These are phyloP conservation scores for Pachycephus smyrnensis DNA, from an alignment of 2,888 invertebrate genomes.

Conservation along the genomic window DNA sequence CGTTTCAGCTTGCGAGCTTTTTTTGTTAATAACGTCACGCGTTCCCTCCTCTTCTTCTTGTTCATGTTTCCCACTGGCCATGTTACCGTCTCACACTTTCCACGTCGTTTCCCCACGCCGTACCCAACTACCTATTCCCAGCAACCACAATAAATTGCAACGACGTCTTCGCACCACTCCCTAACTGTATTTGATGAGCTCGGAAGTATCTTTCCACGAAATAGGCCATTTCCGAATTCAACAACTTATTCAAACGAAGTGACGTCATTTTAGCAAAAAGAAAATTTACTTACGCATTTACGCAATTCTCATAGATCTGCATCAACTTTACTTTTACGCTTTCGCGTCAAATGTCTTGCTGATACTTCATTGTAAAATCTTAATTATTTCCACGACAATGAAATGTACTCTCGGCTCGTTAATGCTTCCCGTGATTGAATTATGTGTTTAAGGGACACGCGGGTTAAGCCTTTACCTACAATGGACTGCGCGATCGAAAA, in stretches of 20 bases:
- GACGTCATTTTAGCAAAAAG: neutral
- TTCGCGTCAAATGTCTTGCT: neutral
- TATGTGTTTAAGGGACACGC: neutral
- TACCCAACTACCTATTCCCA: neutral
- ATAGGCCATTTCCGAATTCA: neutral
- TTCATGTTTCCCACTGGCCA: slow-evolving; percentile 15
- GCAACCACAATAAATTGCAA: neutral
- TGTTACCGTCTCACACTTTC: neutral
- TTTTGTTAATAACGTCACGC: slow-evolving; percentile 25
- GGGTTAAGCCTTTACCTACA: neutral
- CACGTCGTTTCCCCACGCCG: neutral
- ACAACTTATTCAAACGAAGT: neutral
- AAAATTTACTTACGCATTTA: neutral
- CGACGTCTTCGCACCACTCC: neutral
- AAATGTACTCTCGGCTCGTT: neutral
- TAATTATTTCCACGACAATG: neutral
- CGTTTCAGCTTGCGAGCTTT: slow-evolving; percentile 20
- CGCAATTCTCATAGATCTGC: neutral
- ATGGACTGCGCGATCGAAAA: neutral
- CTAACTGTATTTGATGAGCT: neutral
- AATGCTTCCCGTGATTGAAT: neutral
- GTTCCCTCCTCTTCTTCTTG: slow-evolving; percentile 20
- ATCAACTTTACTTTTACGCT: neutral
- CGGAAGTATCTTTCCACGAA: neutral
- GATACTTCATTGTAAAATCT: neutral